Percentiles rank a stretch among this genome's conserved stretches.
phyloP scores from a whole-genome alignment of 1,140 invertebrate species.

The Manduca sexta region DNA sequence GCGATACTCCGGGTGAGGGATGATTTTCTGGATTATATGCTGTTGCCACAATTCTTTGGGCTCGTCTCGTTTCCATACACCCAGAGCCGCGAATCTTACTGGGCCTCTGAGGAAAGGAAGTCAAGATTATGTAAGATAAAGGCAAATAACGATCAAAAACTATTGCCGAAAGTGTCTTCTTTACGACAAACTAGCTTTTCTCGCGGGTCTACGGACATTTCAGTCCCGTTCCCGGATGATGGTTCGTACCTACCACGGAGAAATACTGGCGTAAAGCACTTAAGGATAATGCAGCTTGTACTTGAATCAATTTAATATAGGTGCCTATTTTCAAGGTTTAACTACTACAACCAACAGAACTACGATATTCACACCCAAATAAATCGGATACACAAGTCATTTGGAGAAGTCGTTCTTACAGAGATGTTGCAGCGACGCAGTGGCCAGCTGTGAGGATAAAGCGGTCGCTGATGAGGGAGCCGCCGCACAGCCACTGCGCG shows the following conservation, averaged over 20 bases:
- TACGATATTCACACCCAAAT: neutral
- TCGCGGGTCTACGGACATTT: too few species aligned
- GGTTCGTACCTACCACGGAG: too few species aligned
- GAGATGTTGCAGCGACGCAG: conserved; percentile 1
- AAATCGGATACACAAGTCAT: neutral
- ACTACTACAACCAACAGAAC: neutral
- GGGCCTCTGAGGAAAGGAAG: neutral
- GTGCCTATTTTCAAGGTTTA: too few species aligned
- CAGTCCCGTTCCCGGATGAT: too few species aligned
- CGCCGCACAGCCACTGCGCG: conserved; percentile 11
- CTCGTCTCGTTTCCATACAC: conserved; percentile 3
- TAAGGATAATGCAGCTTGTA: too few species aligned
- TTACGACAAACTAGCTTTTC: too few species aligned
- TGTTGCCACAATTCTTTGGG: conserved; percentile 6
- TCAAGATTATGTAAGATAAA: neutral
- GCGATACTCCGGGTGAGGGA: conserved; percentile 8
- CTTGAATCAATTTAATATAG: too few species aligned
- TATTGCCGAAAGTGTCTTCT: conserved; percentile 2
- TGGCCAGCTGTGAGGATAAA: conserved; percentile 18
- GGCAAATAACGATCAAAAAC: neutral
- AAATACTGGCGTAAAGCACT: too few species aligned
- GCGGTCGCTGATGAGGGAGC: conserved; percentile 13
- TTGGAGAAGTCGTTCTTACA: neutral
- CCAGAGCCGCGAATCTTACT: conserved; percentile 5
- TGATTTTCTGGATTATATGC: neutral